phyloP scores from a whole-genome alignment of 1,140 invertebrate species.

The Euschistus heros region DNA sequence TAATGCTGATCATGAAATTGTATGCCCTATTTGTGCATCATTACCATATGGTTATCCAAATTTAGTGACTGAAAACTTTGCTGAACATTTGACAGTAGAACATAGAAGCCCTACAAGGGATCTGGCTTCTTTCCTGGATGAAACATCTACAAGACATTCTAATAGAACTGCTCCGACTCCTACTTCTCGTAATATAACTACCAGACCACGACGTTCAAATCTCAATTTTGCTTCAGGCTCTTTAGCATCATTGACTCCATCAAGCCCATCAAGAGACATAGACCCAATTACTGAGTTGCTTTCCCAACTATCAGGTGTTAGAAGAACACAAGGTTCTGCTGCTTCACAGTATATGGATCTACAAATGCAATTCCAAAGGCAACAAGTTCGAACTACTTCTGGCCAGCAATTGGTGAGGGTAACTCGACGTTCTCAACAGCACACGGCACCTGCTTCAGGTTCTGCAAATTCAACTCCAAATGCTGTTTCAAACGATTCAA shows the following conservation, averaged over 20 bases:
- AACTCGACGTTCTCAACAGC: too few species aligned
- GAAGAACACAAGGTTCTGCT: slow-evolving; percentile 43
- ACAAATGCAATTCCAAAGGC: slow-evolving; percentile 79
- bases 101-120: not conserved
- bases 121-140: slow-evolving; percentile 10
- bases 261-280: slow-evolving; percentile 75
- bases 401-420: too few species aligned
- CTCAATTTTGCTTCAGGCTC: not conserved
- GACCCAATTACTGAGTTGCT: slow-evolving; percentile 91
- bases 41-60: not conserved
- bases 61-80: slow-evolving; percentile 7
- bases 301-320: slow-evolving; percentile 81
- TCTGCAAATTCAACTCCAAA: too few species aligned
- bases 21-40: slow-evolving; percentile 19
- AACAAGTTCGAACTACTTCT: slow-evolving; percentile 41
- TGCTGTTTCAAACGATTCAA: too few species aligned
- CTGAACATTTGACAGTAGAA: not conserved
- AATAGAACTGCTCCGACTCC: not conserved
- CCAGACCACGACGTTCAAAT: not conserved
- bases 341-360: slow-evolving; percentile 70
- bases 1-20: slow-evolving; percentile 36
- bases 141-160: not conserved
- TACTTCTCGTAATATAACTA: not conserved
- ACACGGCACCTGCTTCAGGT: too few species aligned
- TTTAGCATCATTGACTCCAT: slow-evolving; percentile 33